Evolutionary conservation across 2,113 vertebrate genomes (phyloP).

Genomic region (Fulica atra): DNA sequence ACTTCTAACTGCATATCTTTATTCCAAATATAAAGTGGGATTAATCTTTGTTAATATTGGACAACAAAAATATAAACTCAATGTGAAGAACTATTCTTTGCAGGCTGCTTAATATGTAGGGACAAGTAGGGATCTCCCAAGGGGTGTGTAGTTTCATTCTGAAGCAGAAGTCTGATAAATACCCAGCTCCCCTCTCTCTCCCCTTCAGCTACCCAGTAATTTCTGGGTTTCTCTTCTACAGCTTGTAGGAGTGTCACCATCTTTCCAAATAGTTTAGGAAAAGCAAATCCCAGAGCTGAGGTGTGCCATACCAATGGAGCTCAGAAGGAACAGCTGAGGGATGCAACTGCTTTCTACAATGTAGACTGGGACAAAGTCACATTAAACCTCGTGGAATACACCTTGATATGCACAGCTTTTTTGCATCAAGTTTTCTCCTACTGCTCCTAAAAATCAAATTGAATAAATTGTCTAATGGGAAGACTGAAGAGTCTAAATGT

Average conservation of each 20-base stretch:
- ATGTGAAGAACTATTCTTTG: neutral
- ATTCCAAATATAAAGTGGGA: neutral
- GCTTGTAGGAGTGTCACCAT: rapidly evolving
- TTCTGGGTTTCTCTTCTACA: neutral
- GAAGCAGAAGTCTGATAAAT: neutral
- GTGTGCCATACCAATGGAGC: neutral
- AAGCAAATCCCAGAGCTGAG: neutral
- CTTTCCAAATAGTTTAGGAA: neutral
- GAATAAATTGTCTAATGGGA: neutral
- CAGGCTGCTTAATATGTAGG: neutral
- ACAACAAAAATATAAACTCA: neutral
- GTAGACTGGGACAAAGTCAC: neutral
- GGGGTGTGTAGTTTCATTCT: neutral
- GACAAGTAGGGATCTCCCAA: neutral
- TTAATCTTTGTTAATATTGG: neutral
- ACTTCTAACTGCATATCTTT: neutral
- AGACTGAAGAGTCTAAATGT: neutral
- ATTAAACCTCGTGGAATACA: neutral
- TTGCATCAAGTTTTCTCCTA: neutral
- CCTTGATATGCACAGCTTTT: neutral
- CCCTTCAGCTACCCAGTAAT: neutral
- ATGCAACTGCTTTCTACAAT: neutral
- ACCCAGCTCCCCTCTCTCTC: neutral
- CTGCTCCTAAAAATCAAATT: neutral
- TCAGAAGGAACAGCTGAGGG: neutral